These are phyloP conservation scores for Poliocrania exsul DNA, from an alignment of 2,797 vertebrate species.

Conservation along the genomic window DNA sequence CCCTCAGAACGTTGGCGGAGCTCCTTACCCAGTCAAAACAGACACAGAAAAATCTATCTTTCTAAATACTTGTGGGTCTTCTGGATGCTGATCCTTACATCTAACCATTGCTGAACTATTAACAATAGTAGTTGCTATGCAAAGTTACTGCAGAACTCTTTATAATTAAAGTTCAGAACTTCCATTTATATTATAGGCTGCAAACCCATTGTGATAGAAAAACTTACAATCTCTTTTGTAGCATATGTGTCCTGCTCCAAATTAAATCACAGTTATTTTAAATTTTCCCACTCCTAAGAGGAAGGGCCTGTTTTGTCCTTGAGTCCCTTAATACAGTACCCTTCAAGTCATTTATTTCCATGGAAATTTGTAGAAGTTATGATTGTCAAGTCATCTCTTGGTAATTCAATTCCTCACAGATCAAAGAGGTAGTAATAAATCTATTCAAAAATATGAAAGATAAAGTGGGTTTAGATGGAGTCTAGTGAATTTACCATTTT, in stretches of 20 bases:
- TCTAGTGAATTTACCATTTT: not conserved
- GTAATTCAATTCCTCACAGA: constrained; percentile 29
- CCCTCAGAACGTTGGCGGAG: not conserved
- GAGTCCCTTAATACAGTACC: not conserved
- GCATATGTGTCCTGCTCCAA: fast-evolving
- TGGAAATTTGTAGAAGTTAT: constrained; percentile 11
- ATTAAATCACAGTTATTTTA: not conserved
- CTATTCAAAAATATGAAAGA: not conserved
- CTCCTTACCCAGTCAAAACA: not conserved
- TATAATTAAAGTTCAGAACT: not conserved
- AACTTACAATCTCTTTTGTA: not conserved
- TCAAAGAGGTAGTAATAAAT: constrained; percentile 26
- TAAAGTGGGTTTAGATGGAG: not conserved
- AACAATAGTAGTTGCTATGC: not conserved
- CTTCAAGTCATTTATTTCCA: not conserved
- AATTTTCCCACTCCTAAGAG: not conserved
- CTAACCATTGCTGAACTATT: not conserved
- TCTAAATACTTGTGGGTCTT: not conserved
- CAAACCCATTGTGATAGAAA: not conserved
- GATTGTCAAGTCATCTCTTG: not conserved
- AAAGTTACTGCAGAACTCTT: not conserved
- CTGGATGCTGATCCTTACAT: not conserved
- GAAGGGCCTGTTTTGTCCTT: not conserved
- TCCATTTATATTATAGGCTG: not conserved
- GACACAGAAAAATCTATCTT: not conserved